Conservation (phyloP, 2,113 vertebrate genomes). For the Hippocampus zosterae region DNA sequence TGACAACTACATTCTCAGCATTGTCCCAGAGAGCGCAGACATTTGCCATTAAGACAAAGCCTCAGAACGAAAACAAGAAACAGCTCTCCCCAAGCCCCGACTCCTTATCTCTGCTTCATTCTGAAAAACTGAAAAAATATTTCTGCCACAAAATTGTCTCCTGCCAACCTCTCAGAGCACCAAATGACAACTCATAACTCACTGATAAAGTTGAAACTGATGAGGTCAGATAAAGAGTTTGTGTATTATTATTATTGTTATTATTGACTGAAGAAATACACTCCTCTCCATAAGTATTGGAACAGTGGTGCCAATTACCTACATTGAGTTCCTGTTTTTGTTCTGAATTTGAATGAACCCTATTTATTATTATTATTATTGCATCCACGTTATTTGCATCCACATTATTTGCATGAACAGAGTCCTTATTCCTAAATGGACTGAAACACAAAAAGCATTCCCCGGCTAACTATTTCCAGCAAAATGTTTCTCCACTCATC, state of each 20-base stretch:
- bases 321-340: neutral
- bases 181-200: too few relatives aligned
- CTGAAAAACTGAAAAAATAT: neutral
- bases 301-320: too few relatives aligned
- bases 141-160: neutral
- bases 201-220: too few relatives aligned
- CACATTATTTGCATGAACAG: neutral
- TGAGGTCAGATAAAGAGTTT: too few relatives aligned
- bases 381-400: neutral
- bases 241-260: too few relatives aligned
- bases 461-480: neutral
- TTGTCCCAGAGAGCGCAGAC: conserved; percentile 47
- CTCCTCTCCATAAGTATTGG: too few relatives aligned
- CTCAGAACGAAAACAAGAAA: conserved; percentile 39
- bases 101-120: neutral
- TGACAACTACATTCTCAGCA: conserved; percentile 67
- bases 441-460: neutral
- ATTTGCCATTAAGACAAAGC: conserved; percentile 54
- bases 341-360: neutral
- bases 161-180: neutral
- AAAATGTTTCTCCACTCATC: neutral
- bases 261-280: too few relatives aligned
- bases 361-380: conserved; percentile 3
- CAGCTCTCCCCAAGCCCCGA: neutral
- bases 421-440: neutral